phyloP scores from a whole-genome alignment of 2,113 vertebrate species.

The Brachyhypopomus occidentalis region DNA sequence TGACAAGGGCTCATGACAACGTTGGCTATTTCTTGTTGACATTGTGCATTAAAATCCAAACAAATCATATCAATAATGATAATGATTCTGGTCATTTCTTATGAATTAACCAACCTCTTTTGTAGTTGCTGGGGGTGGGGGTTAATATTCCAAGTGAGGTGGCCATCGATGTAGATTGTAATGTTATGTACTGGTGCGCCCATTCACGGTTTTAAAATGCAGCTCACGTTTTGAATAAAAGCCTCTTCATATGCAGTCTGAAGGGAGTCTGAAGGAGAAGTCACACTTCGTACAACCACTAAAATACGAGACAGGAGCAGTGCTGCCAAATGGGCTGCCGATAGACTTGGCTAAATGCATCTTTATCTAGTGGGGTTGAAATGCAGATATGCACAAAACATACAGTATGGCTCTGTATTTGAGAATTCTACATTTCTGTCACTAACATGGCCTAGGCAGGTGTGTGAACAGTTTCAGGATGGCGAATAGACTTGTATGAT shows the following conservation, averaged over 20 bases:
- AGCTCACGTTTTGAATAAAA: constrained; percentile 13
- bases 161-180: neutral
- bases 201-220: constrained; percentile 18
- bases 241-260: constrained; percentile 9
- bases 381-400: neutral
- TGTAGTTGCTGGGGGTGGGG: neutral
- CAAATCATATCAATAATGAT: neutral
- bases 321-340: neutral
- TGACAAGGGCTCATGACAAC: too few relatives aligned
- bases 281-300: constrained; percentile 30
- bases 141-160: neutral
- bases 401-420: neutral
- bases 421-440: neutral
- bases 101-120: neutral
- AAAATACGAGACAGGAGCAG: neutral
- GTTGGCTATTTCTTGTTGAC: neutral
- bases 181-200: neutral
- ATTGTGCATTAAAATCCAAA: neutral
- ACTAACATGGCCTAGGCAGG: neutral
- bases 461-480: neutral
- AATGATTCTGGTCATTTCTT: neutral
- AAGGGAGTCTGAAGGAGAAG: constrained; percentile 30
- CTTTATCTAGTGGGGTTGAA: too few relatives aligned
- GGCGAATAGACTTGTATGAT: too few relatives aligned
- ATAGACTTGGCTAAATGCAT: neutral